These are phyloP conservation scores for Macrotus californicus DNA, from an alignment of 2,113 vertebrate species.

Conservation along the genomic window DNA sequence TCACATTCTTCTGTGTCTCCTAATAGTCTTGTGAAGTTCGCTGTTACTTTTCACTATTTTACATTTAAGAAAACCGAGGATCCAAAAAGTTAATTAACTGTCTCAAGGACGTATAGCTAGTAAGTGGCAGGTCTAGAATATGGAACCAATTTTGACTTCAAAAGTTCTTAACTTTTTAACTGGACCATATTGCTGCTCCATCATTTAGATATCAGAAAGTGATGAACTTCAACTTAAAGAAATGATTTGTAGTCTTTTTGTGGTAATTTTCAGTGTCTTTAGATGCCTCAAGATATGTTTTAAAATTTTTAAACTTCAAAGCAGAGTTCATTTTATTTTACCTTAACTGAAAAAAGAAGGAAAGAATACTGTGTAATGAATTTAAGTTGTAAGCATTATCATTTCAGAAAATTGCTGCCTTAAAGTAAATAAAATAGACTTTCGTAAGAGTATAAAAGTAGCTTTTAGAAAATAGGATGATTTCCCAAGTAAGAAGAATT, in stretches of 20 bases:
- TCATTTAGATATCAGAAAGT: background rate
- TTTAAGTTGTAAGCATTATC: background rate
- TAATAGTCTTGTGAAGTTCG: background rate
- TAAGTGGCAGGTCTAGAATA: background rate
- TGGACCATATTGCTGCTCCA: background rate
- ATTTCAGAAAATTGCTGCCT: constrained; percentile 2
- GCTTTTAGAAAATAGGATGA: background rate
- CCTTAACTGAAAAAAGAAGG: constrained; percentile 17
- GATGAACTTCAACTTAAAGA: background rate
- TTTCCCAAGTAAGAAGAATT: constrained; percentile 29
- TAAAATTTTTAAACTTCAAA: constrained; percentile 33
- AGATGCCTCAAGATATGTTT: constrained; percentile 5
- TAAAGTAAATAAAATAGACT: background rate
- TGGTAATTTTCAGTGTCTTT: constrained; percentile 47
- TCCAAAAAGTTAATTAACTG: background rate
- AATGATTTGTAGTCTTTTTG: constrained; percentile 10
- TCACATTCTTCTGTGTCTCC: background rate
- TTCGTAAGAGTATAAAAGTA: background rate
- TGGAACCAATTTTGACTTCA: background rate
- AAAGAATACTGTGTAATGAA: background rate
- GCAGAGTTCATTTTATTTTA: constrained; percentile 31
- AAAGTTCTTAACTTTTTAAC: background rate
- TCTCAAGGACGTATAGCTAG: background rate
- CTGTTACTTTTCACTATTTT: background rate
- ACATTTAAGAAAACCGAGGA: background rate